These are phyloP conservation scores for Natator depressus DNA, from an alignment of 2,113 vertebrate genomes.

Conservation along the genomic window DNA sequence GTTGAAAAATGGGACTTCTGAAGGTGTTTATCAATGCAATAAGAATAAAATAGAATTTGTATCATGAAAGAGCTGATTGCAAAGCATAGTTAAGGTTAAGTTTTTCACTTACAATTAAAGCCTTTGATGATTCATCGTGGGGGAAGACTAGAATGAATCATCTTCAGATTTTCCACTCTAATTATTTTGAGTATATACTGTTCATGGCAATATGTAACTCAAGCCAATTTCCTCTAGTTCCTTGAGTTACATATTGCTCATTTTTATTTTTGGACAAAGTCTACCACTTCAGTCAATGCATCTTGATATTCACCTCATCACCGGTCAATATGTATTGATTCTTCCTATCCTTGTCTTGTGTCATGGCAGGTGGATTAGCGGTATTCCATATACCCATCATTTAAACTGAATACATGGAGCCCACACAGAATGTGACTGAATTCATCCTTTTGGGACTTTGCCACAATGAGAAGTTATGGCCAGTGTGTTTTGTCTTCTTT, in stretches of 20 bases:
- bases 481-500: not conserved
- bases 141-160: not conserved
- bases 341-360: too few relatives aligned
- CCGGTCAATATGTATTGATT: too few relatives aligned
- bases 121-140: not conserved
- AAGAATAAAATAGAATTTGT: not conserved
- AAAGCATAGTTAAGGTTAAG: not conserved
- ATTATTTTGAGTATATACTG: not conserved
- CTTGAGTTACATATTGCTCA: not conserved
- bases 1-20: not conserved
- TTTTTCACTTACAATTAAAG: not conserved
- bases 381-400: too few relatives aligned
- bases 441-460: constrained; percentile 8
- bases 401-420: not conserved
- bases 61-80: not conserved
- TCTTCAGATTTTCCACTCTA: not conserved
- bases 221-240: not conserved
- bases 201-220: not conserved
- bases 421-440: not conserved
- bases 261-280: not conserved
- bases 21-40: not conserved
- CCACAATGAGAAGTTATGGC: not conserved
- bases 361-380: too few relatives aligned
- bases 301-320: too few relatives aligned
- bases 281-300: too few relatives aligned